These are phyloP conservation scores for Ptychadena robeensis DNA, from an alignment of 2,797 vertebrate genomes.

Conservation along the genomic window DNA sequence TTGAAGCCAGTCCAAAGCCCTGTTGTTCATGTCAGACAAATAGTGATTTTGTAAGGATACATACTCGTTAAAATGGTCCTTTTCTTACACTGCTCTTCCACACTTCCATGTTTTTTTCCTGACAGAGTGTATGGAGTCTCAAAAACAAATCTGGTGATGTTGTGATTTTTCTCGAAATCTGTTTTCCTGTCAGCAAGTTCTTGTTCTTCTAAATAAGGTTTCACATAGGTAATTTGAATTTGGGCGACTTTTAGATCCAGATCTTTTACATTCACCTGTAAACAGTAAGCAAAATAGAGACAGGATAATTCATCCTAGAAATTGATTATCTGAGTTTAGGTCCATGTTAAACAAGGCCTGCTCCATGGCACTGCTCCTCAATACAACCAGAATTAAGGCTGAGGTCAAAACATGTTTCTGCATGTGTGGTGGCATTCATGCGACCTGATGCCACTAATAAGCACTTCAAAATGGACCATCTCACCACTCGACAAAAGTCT, in stretches of 20 bases:
- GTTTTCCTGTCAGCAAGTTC: conserved; percentile 89
- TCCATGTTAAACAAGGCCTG: too few relatives aligned
- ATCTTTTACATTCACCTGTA: conserved; percentile 89
- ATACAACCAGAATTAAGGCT: too few relatives aligned
- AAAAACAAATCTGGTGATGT: conserved; percentile 92
- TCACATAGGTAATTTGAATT: conserved; percentile 95
- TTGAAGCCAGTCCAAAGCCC: too few relatives aligned
- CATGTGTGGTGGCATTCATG: too few relatives aligned
- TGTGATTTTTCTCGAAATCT: conserved; percentile 93
- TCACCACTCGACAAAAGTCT: too few relatives aligned
- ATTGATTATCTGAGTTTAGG: too few relatives aligned
- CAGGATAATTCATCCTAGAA: too few relatives aligned
- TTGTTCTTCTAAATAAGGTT: conserved; percentile 93
- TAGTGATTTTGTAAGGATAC: conserved; percentile 53
- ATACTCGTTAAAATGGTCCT: conserved; percentile 90
- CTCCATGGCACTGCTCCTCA: too few relatives aligned
- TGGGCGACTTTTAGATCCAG: conserved; percentile 91
- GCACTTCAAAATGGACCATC: too few relatives aligned
- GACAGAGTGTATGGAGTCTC: conserved; percentile 95
- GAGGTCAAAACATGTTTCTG: too few relatives aligned
- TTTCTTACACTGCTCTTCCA: conserved; percentile 96
- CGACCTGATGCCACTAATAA: too few relatives aligned
- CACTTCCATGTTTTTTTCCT: conserved; percentile 92
- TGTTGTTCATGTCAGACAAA: too few relatives aligned
- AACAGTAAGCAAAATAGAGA: neutral